Evolutionary conservation across 2,113 vertebrate species (phyloP).

Genomic region (Carollia perspicillata): DNA sequence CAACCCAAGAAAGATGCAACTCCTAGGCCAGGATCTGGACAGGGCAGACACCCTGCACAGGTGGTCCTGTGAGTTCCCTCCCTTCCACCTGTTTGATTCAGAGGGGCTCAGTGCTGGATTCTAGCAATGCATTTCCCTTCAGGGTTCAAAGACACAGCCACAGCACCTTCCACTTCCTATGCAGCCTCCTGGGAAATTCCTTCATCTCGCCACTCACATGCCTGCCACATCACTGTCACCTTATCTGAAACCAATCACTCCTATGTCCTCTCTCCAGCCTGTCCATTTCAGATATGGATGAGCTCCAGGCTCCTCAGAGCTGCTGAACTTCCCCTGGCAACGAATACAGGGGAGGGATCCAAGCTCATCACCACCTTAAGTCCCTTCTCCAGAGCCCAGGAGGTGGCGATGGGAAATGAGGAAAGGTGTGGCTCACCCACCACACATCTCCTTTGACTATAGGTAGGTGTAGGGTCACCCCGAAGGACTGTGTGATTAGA

Average conservation of each 20-base stretch:
- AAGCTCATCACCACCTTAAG: not conserved
- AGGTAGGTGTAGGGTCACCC: not conserved
- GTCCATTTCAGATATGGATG: slow-evolving; percentile 20
- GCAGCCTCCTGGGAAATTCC: slow-evolving; percentile 52
- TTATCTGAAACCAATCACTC: slow-evolving; percentile 29
- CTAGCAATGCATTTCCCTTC: slow-evolving; percentile 44
- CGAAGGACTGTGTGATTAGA: not conserved
- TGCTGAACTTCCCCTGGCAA: not conserved
- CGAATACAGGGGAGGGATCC: not conserved
- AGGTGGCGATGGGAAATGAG: not conserved
- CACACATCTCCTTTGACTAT: not conserved
- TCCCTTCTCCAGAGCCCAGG: not conserved
- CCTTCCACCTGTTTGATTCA: slow-evolving; percentile 14
- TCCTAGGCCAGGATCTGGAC: not conserved
- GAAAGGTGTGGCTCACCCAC: not conserved
- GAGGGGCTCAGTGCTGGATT: not conserved
- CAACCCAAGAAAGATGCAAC: not conserved
- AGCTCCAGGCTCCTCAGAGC: not conserved
- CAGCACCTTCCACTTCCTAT: slow-evolving; percentile 45
- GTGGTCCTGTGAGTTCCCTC: not conserved
- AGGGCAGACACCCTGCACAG: not conserved
- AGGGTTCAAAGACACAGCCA: slow-evolving; percentile 36
- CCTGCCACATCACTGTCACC: slow-evolving; percentile 36
- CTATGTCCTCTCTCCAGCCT: not conserved
- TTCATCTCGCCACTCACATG: not conserved